These are phyloP conservation scores for Pollenia griseotomentosa DNA, from an alignment of 2,888 invertebrate genomes.

Conservation along the genomic window DNA sequence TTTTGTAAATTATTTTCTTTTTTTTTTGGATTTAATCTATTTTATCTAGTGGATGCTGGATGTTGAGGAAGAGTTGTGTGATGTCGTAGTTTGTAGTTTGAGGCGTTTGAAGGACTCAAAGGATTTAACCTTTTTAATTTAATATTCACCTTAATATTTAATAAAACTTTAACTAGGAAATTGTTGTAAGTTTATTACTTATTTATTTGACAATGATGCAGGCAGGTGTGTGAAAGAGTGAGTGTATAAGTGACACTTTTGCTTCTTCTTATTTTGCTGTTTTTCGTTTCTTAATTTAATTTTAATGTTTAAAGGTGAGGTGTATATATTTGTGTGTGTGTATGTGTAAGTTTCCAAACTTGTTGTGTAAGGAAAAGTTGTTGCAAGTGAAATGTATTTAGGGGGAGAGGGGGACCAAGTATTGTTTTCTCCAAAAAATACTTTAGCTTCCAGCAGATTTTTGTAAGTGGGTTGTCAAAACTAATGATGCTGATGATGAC, in stretches of 20 bases:
- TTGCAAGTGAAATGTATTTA: background rate
- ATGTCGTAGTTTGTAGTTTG: conserved; percentile 1
- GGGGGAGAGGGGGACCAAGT: background rate
- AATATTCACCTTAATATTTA: conserved; percentile 60
- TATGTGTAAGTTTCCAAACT: background rate
- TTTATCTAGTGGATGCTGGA: background rate
- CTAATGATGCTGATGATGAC: conserved; percentile 38
- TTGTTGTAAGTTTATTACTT: conserved; percentile 4
- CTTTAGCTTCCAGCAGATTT: conserved; percentile 7
- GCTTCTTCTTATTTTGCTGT: background rate
- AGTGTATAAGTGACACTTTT: conserved; percentile 13
- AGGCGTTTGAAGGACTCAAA: conserved; percentile 23
- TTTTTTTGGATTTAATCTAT: conserved; percentile 13
- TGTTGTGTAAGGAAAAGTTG: conserved; percentile 10
- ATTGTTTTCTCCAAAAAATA: conserved; percentile 38
- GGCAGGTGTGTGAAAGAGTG: background rate
- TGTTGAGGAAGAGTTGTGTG: background rate
- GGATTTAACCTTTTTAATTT: conserved; percentile 58
- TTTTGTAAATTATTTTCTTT: conserved; percentile 40
- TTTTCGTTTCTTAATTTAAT: background rate
- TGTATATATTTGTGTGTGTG: background rate
- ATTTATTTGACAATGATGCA: no score
- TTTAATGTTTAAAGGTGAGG: background rate
- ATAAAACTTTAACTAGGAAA: conserved; percentile 40
- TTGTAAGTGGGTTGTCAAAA: conserved; percentile 47